phyloP scores from a whole-genome alignment of 2,888 invertebrate species.

The Dendrolimus houi region DNA sequence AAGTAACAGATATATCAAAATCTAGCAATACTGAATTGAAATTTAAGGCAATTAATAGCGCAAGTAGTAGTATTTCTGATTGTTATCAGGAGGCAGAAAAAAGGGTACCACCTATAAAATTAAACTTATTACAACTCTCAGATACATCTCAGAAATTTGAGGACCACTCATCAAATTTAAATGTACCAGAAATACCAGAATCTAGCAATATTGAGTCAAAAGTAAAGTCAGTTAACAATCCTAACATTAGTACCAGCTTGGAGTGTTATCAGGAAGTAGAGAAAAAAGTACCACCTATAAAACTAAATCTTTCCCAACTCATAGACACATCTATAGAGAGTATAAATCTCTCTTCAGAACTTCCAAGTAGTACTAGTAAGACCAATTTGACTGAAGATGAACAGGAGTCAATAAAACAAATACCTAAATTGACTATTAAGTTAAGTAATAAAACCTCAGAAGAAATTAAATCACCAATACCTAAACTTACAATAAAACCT shows the following conservation, averaged over 20 bases:
- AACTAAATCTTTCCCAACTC: conserved; percentile 28
- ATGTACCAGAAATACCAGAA: neutral
- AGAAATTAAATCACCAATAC: conserved; percentile 53
- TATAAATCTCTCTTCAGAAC: conserved; percentile 3
- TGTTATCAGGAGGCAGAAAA: conserved; percentile 20
- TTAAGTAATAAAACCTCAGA: conserved; percentile 50
- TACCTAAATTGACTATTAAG: conserved; percentile 72
- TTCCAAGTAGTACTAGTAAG: conserved; percentile 23
- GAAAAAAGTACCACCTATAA: conserved; percentile 42
- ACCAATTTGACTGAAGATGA: conserved; percentile 23
- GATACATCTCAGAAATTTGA: conserved; percentile 2
- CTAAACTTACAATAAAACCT: conserved; percentile 60
- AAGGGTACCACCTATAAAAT: conserved; percentile 42
- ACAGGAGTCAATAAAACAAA: conserved; percentile 43
- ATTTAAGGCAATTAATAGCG: neutral
- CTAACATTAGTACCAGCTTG: conserved; percentile 7
- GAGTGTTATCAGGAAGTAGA: conserved; percentile 16
- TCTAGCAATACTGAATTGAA: neutral
- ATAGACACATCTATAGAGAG: conserved; percentile 2
- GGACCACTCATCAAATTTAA: conserved; percentile 1
- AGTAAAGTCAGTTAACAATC: neutral
- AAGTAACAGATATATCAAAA: neutral
- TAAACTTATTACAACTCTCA: conserved; percentile 23
- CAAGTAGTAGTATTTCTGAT: conserved; percentile 8
- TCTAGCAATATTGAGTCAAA: neutral